phyloP scores from a whole-genome alignment of 2,113 vertebrate species.

The Anas platyrhynchos region DNA sequence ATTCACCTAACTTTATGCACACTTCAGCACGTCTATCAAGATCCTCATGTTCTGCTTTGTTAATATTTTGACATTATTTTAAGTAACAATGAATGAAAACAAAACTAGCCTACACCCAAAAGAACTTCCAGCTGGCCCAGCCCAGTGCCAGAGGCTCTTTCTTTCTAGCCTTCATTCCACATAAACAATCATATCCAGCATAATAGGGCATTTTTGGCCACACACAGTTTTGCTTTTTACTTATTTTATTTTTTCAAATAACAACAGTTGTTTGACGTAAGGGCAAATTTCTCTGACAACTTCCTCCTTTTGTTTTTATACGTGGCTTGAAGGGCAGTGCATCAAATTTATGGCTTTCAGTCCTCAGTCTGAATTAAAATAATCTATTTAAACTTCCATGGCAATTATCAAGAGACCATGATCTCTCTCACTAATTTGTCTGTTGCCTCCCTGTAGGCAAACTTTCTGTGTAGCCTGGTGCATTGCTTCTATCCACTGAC shows the following conservation, averaged over 20 bases:
- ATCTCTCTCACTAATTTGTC: not conserved
- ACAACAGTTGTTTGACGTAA: not conserved
- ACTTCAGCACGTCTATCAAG: not conserved
- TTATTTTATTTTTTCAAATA: slow-evolving; percentile 38
- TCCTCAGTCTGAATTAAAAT: not conserved
- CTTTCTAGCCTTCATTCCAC: not conserved
- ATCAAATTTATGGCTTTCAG: not conserved
- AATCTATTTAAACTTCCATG: not conserved
- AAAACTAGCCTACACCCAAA: not conserved
- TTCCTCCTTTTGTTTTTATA: not conserved
- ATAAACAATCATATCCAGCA: not conserved
- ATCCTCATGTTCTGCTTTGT: not conserved
- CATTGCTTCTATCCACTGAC: not conserved
- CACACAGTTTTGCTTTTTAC: not conserved
- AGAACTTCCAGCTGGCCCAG: not conserved
- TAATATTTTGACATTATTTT: not conserved
- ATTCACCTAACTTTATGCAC: not conserved
- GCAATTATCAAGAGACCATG: not conserved
- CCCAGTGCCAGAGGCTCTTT: not conserved
- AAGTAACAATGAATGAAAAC: not conserved
- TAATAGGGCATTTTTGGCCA: not conserved
- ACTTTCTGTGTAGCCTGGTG: not conserved
- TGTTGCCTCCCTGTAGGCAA: not conserved
- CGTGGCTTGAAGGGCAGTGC: not conserved
- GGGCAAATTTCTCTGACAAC: not conserved